Conservation (phyloP, 2,113 vertebrate genomes). For the Ptyas mucosa region DNA sequence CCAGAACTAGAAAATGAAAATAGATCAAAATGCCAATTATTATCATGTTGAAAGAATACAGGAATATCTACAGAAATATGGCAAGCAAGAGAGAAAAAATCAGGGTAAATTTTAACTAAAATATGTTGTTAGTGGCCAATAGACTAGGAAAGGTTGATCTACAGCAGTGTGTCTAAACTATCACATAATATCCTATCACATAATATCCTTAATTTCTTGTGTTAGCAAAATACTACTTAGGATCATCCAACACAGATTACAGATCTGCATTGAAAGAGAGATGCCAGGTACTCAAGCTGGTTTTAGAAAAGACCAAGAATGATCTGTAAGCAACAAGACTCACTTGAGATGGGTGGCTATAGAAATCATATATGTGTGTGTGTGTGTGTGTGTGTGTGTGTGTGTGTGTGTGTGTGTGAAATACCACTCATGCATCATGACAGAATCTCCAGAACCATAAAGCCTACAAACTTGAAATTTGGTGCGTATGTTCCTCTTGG, state of each 20-base stretch:
- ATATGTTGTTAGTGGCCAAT: background rate
- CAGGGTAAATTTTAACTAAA: background rate
- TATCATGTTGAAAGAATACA: background rate
- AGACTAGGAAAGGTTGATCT: background rate
- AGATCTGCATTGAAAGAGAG: background rate
- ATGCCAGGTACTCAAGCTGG: background rate
- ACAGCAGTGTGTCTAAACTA: background rate
- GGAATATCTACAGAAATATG: background rate
- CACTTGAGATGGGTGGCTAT: too few relatives aligned
- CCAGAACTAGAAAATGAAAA: background rate
- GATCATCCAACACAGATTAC: background rate
- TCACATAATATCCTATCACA: background rate
- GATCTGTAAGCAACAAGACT: background rate
- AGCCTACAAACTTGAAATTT: too few relatives aligned
- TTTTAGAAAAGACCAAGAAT: background rate
- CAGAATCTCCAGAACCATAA: too few relatives aligned
- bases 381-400: too few relatives aligned
- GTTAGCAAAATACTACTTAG: background rate
- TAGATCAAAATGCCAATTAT: background rate
- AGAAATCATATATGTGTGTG: too few relatives aligned
- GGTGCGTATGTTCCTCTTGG: too few relatives aligned
- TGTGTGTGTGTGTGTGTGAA: too few relatives aligned
- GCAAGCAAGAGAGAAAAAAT: background rate
- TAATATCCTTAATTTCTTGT: background rate
- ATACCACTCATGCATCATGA: too few relatives aligned